Evolutionary conservation across 1,140 invertebrate genomes (phyloP), one percentile per base, ranked within the genome.

Genomic region (Drosophila arawakana): DNA sequence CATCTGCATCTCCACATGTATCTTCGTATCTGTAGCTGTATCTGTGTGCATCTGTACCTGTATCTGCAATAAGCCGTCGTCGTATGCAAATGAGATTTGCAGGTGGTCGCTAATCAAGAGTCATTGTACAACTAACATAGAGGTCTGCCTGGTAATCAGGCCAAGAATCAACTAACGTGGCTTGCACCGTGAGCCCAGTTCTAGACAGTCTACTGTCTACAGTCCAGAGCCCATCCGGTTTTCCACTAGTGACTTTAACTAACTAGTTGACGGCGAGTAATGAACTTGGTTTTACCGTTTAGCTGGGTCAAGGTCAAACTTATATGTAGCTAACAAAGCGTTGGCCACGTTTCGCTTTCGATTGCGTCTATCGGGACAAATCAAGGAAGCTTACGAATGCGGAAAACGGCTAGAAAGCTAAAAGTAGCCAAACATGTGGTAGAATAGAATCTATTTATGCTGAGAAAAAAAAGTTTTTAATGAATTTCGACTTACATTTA

Each of bases 51-150:
- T 50, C 21, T 9, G 47, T 9, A 47, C 5, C 49, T 11, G 3
- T 25, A 52, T 35, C 52, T 25, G 49, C 49, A 25, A 62, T 41
- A 11, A 70, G 55, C 10, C 58, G 44, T 50, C 25, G 55, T 69
- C 49, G 43, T 37, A 74, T 72, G 62, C 54, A 82, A 86, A 83
- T 83, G 73, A 68, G 70, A 72, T 72, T 83, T 78, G 80, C 83
- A 88, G 83, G 80, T 88, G 83, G 84, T 89, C 80, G 84, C 84
- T 82, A 84, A 84, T 84, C 81, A 84, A 84, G 76, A 80, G 65
- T 78, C 84, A 66, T 74, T 75, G 76, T 69, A 55, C 79, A 73
- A 68, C 60, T 66, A 66, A 74, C 83, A 41, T 46, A 52, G 34
- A 39, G 44, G 30, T 39, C 30, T 60, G 11, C 82, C 81, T 86